Percentiles rank a stretch among this genome's conserved stretches.
These are phyloP conservation scores for Antedon bifida DNA, from an alignment of 35 echinoderm and acorn worm species.

Conservation along the genomic window DNA sequence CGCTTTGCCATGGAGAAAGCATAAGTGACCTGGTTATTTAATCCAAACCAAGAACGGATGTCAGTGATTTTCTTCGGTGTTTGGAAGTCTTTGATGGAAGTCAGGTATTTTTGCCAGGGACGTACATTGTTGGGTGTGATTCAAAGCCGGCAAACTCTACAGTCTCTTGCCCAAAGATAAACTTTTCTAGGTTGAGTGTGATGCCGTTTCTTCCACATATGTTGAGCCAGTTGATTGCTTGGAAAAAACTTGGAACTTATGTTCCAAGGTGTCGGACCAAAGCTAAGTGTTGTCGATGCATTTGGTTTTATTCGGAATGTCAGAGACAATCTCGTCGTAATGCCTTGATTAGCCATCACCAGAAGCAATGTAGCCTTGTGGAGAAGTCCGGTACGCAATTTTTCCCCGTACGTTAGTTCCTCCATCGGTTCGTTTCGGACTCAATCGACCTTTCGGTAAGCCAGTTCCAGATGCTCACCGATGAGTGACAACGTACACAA, in stretches of 20 bases:
- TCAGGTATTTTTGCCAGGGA: not conserved
- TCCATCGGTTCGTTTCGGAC: too few species aligned
- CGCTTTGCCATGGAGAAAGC: not conserved
- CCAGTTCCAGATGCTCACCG: too few species aligned
- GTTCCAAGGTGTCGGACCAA: constrained; percentile 21
- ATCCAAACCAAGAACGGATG: constrained; percentile 9
- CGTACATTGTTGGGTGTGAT: constrained; percentile 9
- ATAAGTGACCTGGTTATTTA: not conserved
- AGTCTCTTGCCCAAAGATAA: not conserved
- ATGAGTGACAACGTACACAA: too few species aligned
- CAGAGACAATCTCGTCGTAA: constrained; percentile 21
- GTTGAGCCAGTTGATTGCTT: not conserved
- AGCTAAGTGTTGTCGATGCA: constrained; percentile 18
- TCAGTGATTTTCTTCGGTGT: constrained; percentile 14
- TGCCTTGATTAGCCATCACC: constrained; percentile 4
- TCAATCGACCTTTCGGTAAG: too few species aligned
- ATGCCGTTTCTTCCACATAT: constrained; percentile 14
- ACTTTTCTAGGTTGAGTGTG: not conserved
- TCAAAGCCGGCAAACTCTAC: constrained; percentile 14
- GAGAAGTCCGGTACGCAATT: constrained; percentile 7
- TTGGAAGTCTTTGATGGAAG: constrained; percentile 1
- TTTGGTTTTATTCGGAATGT: constrained; percentile 16
- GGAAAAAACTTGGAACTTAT: not conserved
- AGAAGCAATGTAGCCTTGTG: constrained; percentile 13
- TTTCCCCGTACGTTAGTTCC: constrained; percentile 17